phyloP scores from a whole-genome alignment of 2,797 vertebrate species.

The Trachops cirrhosus region DNA sequence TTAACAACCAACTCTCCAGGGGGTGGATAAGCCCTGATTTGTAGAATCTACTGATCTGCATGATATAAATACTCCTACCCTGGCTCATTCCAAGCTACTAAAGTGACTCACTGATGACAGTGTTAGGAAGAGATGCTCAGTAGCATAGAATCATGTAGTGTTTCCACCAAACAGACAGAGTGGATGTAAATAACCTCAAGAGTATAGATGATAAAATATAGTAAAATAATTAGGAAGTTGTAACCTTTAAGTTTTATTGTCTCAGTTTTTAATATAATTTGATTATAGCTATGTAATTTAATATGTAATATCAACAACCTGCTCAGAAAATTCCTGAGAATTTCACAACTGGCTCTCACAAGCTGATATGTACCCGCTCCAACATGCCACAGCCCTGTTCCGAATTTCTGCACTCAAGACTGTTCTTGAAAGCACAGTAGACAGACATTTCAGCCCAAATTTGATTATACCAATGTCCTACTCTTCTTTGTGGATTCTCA shows the following conservation, averaged over 20 bases:
- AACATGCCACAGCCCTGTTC: neutral
- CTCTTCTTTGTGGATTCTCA: neutral
- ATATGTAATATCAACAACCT: neutral
- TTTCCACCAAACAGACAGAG: neutral
- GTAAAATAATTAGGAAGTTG: neutral
- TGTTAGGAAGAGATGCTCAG: neutral
- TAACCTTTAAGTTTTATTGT: neutral
- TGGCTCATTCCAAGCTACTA: neutral
- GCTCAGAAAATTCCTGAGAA: neutral
- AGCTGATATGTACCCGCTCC: neutral
- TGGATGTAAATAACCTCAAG: neutral
- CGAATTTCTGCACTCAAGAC: neutral
- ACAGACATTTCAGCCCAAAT: neutral
- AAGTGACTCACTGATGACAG: neutral
- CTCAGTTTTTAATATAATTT: constrained; percentile 4
- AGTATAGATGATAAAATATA: neutral
- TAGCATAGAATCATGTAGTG: neutral
- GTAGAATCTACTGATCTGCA: neutral
- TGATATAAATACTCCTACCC: neutral
- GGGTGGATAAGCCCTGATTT: neutral
- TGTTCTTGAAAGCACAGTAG: neutral
- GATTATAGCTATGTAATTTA: neutral
- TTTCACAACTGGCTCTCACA: neutral
- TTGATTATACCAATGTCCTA: neutral
- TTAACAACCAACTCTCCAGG: neutral